Conservation (phyloP, 2,797 vertebrate genomes). For the Limnodromus scolopaceus region DNA sequence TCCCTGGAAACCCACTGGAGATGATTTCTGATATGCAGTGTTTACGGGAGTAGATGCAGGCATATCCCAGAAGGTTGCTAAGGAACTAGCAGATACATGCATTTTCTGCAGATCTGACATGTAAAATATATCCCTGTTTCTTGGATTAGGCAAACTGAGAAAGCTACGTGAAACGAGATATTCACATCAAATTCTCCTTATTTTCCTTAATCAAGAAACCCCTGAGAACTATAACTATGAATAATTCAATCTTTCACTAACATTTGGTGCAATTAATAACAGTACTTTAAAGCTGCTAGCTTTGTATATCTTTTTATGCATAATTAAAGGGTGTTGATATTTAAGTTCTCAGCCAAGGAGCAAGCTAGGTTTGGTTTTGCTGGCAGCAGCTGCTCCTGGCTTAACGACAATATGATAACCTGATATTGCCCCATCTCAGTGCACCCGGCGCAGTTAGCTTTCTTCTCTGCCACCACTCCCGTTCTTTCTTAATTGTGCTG, state of each 20-base stretch:
- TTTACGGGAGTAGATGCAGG: background rate
- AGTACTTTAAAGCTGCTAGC: slow-evolving; percentile 44
- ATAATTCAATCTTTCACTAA: slow-evolving; percentile 69
- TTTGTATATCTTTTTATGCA: slow-evolving; percentile 57
- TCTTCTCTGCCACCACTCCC: background rate
- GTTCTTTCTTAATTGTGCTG: background rate
- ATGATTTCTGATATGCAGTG: background rate
- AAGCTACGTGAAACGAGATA: background rate
- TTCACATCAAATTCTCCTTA: slow-evolving; percentile 33
- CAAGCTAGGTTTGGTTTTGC: slow-evolving; percentile 10
- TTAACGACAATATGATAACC: background rate
- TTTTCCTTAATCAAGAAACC: slow-evolving; percentile 32
- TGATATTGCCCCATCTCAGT: background rate
- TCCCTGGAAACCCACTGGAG: slow-evolving; percentile 11
- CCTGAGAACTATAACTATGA: slow-evolving; percentile 44
- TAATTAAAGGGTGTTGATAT: slow-evolving; percentile 61
- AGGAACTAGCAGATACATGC: slow-evolving; percentile 33
- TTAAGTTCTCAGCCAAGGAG: slow-evolving; percentile 51
- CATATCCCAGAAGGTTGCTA: slow-evolving; percentile 41
- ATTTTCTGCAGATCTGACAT: slow-evolving; percentile 26
- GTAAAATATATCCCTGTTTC: background rate
- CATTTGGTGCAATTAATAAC: slow-evolving; percentile 58
- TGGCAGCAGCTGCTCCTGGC: slow-evolving; percentile 28
- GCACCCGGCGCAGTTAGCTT: fast-evolving
- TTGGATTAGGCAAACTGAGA: slow-evolving; percentile 25